Evolutionary conservation across 2,888 invertebrate genomes (phyloP), one percentile per base, ranked within the genome.

Genomic region (Tipula unca): DNA sequence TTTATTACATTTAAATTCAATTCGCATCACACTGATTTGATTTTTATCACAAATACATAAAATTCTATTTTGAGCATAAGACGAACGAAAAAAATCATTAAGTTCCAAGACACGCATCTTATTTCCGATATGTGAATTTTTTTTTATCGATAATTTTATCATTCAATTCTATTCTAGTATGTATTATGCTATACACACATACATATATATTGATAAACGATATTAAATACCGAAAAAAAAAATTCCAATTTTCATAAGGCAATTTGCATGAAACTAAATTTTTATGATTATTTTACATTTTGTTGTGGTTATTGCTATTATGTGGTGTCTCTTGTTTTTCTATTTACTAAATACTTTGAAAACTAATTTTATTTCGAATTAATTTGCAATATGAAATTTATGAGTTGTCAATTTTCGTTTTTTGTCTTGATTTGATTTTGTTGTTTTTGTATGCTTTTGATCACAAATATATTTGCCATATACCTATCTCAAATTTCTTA

Each of bases 11-110:
- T 69, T 69, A 69, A 69, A 69, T 69, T 69, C 69, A 69, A 69
- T 69, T 69, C 69, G 69, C 69, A 69, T 69, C 69, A 69, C 69
- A 69, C 69, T 69, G 69, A 69, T 69, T 69, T 69, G 69, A 69
- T 69, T 69, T 69, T 69, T 69, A 69, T 69, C 69, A 69, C 69
- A 69, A 69, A 69, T 2, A 69, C 25, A 69, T 69, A 69, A 69
- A 69, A 69, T 69, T 69, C 69, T 69, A 69, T 69, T 69, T 69
- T 69, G 69, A 69, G 20, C 25, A 25, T 69, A 69, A 69, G 25
- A 69, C 69, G 69, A 69, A 69, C 69, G 69, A 69, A 69, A 69
- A 54, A 69, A 69, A 69, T 69, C 69, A 69, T 69, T 69, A 69
- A 25, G 25, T 69, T 69, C 69, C 69, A 69, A 69, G 25, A 69